phyloP scores from a whole-genome alignment of 1,140 invertebrate genomes.

The Ostrea denselamellosa region DNA sequence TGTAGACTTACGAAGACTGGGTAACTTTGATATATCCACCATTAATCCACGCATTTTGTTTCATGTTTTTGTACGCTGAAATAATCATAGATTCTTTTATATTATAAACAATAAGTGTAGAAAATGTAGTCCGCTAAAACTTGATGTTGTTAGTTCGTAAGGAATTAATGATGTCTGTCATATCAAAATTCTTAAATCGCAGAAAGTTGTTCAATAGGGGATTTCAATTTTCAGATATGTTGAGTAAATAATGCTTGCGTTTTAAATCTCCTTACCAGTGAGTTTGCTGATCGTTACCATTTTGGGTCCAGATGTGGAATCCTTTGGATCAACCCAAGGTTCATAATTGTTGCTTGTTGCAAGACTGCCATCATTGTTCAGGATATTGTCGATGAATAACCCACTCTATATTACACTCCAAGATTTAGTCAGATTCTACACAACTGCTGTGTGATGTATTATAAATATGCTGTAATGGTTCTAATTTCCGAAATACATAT shows the following conservation, averaged over 20 bases:
- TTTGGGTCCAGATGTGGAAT: slow-evolving; percentile 31
- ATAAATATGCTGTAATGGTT: background rate
- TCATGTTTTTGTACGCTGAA: slow-evolving; percentile 49
- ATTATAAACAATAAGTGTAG: too few relatives aligned
- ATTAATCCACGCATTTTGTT: slow-evolving; percentile 37
- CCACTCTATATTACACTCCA: slow-evolving; percentile 3
- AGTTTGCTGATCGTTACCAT: slow-evolving; percentile 39
- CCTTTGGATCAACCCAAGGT: slow-evolving; percentile 47
- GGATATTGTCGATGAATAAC: slow-evolving; percentile 38
- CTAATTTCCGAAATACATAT: too few relatives aligned
- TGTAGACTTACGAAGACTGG: slow-evolving; percentile 42
- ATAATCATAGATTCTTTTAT: background rate
- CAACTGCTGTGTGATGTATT: background rate
- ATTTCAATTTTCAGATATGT: too few relatives aligned
- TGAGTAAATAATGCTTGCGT: too few relatives aligned
- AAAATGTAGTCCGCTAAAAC: too few relatives aligned
- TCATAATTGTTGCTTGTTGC: slow-evolving; percentile 8
- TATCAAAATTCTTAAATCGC: too few relatives aligned
- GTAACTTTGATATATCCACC: slow-evolving; percentile 40
- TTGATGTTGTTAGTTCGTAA: too few relatives aligned
- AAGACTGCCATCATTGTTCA: background rate
- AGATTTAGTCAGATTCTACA: background rate
- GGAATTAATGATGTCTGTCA: too few relatives aligned
- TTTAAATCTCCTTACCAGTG: slow-evolving; percentile 30
- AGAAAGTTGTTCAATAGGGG: too few relatives aligned